A percentile compares a stretch with the other conserved stretches of the same genome.
These are phyloP conservation scores for Phaonia tiefii DNA, from an alignment of 2,888 invertebrate species.

Conservation along the genomic window DNA sequence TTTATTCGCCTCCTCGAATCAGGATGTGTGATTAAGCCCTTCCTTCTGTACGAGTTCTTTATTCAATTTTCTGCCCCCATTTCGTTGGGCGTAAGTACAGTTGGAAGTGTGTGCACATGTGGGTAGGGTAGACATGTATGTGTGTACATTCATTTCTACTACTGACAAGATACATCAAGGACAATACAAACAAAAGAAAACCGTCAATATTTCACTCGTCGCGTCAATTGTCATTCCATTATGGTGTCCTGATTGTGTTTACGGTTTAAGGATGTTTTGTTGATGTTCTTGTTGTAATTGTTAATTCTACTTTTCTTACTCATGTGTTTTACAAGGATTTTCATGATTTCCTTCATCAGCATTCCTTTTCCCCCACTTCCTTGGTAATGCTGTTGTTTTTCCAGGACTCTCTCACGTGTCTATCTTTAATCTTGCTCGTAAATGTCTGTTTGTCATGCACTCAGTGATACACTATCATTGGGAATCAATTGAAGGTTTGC, in stretches of 20 bases:
- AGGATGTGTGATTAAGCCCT: background rate
- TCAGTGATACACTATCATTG: too few species aligned
- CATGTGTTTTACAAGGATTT: background rate
- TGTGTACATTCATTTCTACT: background rate
- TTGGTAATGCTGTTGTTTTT: too few species aligned
- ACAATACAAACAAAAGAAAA: background rate
- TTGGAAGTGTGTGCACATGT: conserved; percentile 6
- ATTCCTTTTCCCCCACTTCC: background rate
- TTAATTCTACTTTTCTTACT: background rate
- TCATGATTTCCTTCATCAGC: background rate
- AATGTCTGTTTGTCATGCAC: too few species aligned
- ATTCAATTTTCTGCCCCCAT: conserved; percentile 11
- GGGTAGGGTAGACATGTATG: background rate
- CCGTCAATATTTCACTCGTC: background rate
- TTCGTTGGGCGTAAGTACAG: conserved; percentile 16
- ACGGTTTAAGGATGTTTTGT: conserved; percentile 28
- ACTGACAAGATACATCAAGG: background rate
- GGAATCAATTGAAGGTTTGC: background rate
- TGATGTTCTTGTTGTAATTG: conserved; percentile 19
- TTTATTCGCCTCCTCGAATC: too few species aligned
- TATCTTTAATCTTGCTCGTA: too few species aligned
- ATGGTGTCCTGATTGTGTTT: conserved; percentile 54
- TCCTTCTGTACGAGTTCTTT: conserved; percentile 11
- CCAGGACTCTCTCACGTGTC: too few species aligned
- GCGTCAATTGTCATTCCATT: conserved; percentile 51